These are phyloP conservation scores for Ptyas mucosa DNA, from an alignment of 2,113 vertebrate species.

Conservation along the genomic window DNA sequence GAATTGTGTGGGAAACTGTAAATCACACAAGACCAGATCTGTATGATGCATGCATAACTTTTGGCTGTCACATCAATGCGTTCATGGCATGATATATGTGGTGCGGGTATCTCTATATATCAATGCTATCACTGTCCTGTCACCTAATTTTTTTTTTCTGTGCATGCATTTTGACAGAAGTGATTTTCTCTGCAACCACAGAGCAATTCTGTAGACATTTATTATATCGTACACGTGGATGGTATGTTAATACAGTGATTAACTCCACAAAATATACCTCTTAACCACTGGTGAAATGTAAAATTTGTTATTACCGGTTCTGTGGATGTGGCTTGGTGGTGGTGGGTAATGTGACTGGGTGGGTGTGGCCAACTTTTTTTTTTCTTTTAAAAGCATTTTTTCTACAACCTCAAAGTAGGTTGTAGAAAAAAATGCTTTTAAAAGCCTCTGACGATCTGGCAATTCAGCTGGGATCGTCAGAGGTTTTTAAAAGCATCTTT, in stretches of 20 bases:
- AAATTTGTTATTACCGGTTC: too few relatives aligned
- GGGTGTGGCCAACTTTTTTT: too few relatives aligned
- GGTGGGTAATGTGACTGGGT: too few relatives aligned
- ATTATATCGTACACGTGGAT: not conserved
- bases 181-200: not conserved
- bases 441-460: too few relatives aligned
- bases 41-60: not conserved
- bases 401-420: too few relatives aligned
- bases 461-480: too few relatives aligned
- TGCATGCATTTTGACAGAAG: not conserved
- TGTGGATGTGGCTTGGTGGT: too few relatives aligned
- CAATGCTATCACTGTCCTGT: not conserved
- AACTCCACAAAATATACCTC: conserved; percentile 5
- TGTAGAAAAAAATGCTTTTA: too few relatives aligned
- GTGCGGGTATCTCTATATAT: not conserved
- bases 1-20: not conserved
- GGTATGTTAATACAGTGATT: not conserved
- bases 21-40: not conserved
- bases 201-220: not conserved
- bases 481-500: too few relatives aligned
- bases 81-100: not conserved
- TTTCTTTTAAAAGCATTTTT: too few relatives aligned
- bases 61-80: not conserved
- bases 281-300: not conserved
- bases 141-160: not conserved